These are phyloP conservation scores for Philopotamus ludificatus DNA, from an alignment of 1,140 invertebrate species.

Conservation along the genomic window DNA sequence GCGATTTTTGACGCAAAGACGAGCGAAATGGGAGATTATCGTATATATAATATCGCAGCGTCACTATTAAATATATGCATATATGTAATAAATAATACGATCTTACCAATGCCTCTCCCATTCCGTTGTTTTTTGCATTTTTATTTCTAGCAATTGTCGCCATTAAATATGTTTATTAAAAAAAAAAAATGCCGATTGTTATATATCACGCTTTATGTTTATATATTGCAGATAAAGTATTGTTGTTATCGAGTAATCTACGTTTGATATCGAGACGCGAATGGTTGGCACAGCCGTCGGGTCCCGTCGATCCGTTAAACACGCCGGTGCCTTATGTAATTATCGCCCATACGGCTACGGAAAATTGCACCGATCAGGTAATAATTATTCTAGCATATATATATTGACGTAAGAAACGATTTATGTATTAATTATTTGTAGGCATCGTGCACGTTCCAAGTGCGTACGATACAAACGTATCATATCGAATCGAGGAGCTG, in stretches of 20 bases:
- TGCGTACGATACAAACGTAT: constrained; percentile 66
- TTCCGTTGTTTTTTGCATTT: neutral
- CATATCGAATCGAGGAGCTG: constrained; percentile 66
- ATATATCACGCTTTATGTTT: neutral
- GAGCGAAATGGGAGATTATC: neutral
- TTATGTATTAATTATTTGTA: constrained; percentile 44
- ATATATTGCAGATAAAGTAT: constrained; percentile 44
- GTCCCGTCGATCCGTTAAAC: constrained; percentile 46
- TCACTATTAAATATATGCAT: neutral
- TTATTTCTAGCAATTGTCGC: neutral
- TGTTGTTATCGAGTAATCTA: constrained; percentile 46
- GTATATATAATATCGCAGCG: neutral
- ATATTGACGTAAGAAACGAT: neutral
- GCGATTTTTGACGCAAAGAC: neutral
- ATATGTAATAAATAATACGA: neutral
- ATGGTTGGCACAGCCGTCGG: constrained; percentile 62
- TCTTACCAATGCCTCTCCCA: neutral
- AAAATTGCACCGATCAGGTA: constrained; percentile 53
- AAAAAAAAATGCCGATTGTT: neutral
- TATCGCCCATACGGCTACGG: constrained; percentile 58
- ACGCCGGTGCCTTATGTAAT: constrained; percentile 56
- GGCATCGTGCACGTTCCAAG: constrained; percentile 51
- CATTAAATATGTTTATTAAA: neutral
- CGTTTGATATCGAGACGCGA: constrained; percentile 50
- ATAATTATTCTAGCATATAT: constrained; percentile 5